These are phyloP conservation scores for Anolis carolinensis DNA, from an alignment of 2,113 vertebrate genomes.

Conservation along the genomic window DNA sequence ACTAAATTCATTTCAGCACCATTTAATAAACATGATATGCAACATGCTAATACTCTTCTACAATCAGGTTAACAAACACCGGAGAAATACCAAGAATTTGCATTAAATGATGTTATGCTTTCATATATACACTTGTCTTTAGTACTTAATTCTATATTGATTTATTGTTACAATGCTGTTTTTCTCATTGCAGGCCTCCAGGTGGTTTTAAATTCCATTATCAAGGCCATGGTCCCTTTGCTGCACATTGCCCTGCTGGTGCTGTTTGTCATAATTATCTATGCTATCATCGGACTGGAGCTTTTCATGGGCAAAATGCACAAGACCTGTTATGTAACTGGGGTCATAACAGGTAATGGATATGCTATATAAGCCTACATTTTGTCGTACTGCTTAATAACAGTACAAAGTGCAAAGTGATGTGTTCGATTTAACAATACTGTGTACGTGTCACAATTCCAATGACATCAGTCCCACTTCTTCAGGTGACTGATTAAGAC, in stretches of 20 bases:
- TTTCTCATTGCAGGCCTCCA: slow-evolving; percentile 88
- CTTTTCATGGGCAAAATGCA: slow-evolving; percentile 99
- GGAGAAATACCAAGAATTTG: neutral
- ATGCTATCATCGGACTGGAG: slow-evolving; percentile 97
- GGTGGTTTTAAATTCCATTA: slow-evolving; percentile 99
- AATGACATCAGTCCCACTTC: neutral
- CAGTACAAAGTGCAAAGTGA: neutral
- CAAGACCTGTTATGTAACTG: slow-evolving; percentile 87
- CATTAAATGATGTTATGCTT: neutral
- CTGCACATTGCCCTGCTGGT: slow-evolving; percentile 97
- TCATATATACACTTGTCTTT: neutral
- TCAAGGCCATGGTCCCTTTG: slow-evolving; percentile 99
- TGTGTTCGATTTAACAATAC: neutral
- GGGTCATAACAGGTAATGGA: slow-evolving; percentile 79
- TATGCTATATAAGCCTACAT: neutral
- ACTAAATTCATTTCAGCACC: neutral
- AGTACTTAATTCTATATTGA: neutral
- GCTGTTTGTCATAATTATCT: slow-evolving; percentile 99
- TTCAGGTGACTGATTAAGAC: neutral
- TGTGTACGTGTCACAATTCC: neutral
- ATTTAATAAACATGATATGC: slow-evolving; percentile 5
- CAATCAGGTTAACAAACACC: slow-evolving; percentile 3
- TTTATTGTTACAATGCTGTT: slow-evolving; percentile 30
- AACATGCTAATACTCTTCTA: neutral
- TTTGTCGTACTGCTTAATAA: neutral